Evolutionary conservation across 1,140 invertebrate species (phyloP).

Genomic region (Hylaeus volcanicus): DNA sequence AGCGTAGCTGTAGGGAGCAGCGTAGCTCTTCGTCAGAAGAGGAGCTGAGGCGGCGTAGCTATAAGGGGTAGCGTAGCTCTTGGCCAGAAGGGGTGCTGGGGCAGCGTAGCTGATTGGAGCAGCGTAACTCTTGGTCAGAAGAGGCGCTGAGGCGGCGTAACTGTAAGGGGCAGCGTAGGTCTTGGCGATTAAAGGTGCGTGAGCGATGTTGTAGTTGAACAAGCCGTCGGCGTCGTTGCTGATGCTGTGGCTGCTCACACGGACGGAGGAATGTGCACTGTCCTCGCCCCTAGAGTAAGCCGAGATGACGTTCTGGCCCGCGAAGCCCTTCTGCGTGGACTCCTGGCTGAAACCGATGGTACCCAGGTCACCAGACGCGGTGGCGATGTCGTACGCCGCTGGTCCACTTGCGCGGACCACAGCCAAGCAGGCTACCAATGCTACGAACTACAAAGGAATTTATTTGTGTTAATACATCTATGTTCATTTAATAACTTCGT

Average conservation of each 20-base stretch:
- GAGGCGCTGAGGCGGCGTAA: conserved; percentile 44
- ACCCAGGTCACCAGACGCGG: conserved; percentile 76
- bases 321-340: conserved; percentile 82
- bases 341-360: conserved; percentile 81
- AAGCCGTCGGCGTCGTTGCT: conserved; percentile 81
- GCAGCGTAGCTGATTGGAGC: conserved; percentile 57
- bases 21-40: conserved; percentile 29
- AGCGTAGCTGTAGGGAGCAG: conserved; percentile 45
- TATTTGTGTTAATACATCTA: too few relatives aligned
- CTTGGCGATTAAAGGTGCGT: conserved; percentile 53
- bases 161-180: conserved; percentile 49
- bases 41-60: conserved; percentile 43
- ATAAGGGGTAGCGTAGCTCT: conserved; percentile 47
- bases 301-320: conserved; percentile 80
- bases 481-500: too few relatives aligned
- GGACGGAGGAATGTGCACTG: conserved; percentile 80
- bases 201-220: conserved; percentile 57
- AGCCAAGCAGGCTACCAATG: conserved; percentile 71
- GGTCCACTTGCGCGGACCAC: conserved; percentile 76
- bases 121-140: conserved; percentile 53
- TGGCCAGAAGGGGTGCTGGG: conserved; percentile 47
- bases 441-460: conserved; percentile 63
- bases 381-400: conserved; percentile 80
- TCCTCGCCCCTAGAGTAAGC: conserved; percentile 81
- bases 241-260: conserved; percentile 79